Percentiles rank a stretch among this genome's conserved stretches.
phyloP scores from a whole-genome alignment of 2,113 vertebrate genomes.

The Poeciliopsis prolifica region DNA sequence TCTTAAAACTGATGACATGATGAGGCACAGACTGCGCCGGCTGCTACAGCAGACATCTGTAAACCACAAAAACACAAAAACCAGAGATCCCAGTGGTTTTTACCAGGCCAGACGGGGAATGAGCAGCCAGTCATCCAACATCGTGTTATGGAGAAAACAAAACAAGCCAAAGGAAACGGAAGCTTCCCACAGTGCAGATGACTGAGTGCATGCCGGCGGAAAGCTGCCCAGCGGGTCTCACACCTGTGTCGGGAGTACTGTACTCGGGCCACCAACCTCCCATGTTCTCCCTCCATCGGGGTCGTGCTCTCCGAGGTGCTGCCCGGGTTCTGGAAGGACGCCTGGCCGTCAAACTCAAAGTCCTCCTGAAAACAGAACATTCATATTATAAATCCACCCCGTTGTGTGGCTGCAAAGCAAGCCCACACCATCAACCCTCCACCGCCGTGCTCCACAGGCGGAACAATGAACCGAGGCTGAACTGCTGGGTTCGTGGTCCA shows the following conservation, averaged over 20 bases:
- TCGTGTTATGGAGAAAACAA: constrained; percentile 61
- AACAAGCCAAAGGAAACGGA: constrained; percentile 62
- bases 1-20: constrained; percentile 41
- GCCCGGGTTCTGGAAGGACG: constrained; percentile 77
- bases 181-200: constrained; percentile 51
- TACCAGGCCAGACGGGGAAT: constrained; percentile 52
- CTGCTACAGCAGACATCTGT: background rate
- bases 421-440: too few relatives aligned
- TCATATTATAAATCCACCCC: too few relatives aligned
- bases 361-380: constrained; percentile 77
- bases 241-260: constrained; percentile 90
- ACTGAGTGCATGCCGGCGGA: constrained; percentile 85
- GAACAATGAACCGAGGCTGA: too few relatives aligned
- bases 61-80: background rate
- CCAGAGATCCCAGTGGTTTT: background rate
- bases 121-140: constrained; percentile 36
- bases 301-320: constrained; percentile 76
- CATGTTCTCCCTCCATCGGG: constrained; percentile 88
- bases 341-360: constrained; percentile 81
- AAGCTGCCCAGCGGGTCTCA: constrained; percentile 85
- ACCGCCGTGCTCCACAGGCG: too few relatives aligned
- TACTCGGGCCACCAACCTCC: constrained; percentile 97
- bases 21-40: constrained; percentile 38
- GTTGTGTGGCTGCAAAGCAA: too few relatives aligned
- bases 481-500: too few relatives aligned